A percentile compares a stretch with the other conserved stretches of the same genome.
These are phyloP conservation scores for Sterrhoptilus dennistouni DNA, from an alignment of 2,113 vertebrate species.

Conservation along the genomic window DNA sequence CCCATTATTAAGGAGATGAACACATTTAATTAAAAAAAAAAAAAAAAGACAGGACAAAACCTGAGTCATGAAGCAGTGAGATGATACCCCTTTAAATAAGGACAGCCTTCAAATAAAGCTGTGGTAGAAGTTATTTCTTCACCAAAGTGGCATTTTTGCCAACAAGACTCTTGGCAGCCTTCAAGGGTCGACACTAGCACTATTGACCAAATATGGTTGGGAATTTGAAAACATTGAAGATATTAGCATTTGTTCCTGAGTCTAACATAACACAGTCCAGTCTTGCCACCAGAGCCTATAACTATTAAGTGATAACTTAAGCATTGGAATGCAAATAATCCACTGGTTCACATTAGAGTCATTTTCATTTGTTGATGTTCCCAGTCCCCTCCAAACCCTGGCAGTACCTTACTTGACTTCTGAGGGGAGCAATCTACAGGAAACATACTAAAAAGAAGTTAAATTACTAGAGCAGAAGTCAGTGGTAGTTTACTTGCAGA, in stretches of 20 bases:
- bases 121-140: conserved; percentile 67
- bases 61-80: not conserved
- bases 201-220: conserved; percentile 80
- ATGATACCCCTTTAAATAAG: conserved; percentile 40
- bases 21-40: not conserved
- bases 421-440: conserved; percentile 49
- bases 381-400: conserved; percentile 46
- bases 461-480: conserved; percentile 46
- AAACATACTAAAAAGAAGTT: conserved; percentile 57
- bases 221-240: conserved; percentile 76
- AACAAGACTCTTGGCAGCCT: conserved; percentile 76
- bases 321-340: conserved; percentile 76
- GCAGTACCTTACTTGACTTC: conserved; percentile 60
- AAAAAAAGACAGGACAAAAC: not conserved
- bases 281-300: conserved; percentile 69
- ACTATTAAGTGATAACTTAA: conserved; percentile 74
- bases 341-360: conserved; percentile 71
- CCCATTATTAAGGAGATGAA: conserved; percentile 24
- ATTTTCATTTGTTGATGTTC: conserved; percentile 66
- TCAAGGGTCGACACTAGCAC: conserved; percentile 40
- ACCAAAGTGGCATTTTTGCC: conserved; percentile 79
- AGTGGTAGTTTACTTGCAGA: conserved; percentile 56
- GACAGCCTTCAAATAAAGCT: conserved; percentile 56
- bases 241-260: conserved; percentile 74
- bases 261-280: conserved; percentile 75